Evolutionary conservation across 2,797 vertebrate species (phyloP).

Genomic region (Chelidonichthys spinosus): DNA sequence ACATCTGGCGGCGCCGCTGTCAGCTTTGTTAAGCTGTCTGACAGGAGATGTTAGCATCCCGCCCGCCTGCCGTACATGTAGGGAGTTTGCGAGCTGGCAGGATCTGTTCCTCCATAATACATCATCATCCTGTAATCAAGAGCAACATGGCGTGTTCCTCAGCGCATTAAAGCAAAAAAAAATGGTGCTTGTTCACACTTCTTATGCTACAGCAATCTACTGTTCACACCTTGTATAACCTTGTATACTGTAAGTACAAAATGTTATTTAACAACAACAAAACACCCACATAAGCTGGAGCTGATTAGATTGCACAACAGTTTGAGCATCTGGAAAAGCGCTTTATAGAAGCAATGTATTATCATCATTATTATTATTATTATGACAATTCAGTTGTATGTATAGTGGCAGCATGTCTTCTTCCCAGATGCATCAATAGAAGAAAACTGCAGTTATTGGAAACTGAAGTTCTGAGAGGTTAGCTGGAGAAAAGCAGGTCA

Average conservation of each 20-base stretch:
- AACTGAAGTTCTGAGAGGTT: neutral
- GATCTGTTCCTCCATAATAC: constrained; percentile 28
- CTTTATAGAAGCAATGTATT: too few species aligned
- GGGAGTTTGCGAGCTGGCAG: constrained; percentile 26
- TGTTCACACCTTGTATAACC: neutral
- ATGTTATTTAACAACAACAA: neutral
- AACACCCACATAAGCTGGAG: too few species aligned
- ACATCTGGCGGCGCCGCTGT: constrained; percentile 59
- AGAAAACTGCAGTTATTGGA: constrained; percentile 1
- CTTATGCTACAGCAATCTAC: neutral
- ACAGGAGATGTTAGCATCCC: constrained; percentile 24
- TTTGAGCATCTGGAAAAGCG: too few species aligned
- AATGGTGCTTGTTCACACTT: neutral
- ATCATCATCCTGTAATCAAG: constrained; percentile 37
- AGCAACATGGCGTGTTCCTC: neutral
- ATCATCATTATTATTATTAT: too few species aligned
- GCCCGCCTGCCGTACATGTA: constrained; percentile 25
- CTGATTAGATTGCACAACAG: neutral
- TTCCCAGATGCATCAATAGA: neutral
- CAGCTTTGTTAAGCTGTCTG: constrained; percentile 32
- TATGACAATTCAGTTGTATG: too few species aligned
- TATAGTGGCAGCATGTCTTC: neutral
- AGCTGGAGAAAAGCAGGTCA: neutral
- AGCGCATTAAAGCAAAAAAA: neutral
- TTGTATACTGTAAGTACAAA: neutral